Conservation (phyloP, 1,140 invertebrate species). For the Drosophila hydei region DNA sequence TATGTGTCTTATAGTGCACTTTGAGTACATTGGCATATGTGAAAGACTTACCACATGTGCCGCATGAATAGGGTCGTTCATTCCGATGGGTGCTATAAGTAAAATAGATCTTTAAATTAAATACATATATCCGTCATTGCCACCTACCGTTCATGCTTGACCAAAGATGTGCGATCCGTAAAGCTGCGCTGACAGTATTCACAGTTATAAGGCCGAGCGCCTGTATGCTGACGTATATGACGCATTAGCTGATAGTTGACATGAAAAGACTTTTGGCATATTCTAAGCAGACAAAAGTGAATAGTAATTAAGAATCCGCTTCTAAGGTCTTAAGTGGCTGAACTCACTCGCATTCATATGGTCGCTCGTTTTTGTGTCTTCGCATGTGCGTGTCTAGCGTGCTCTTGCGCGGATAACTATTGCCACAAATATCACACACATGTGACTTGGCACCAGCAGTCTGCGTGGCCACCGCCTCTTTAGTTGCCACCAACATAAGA, state of each 20-base stretch:
- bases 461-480: not conserved
- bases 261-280: slow-evolving; percentile 74
- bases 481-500: slow-evolving; percentile 13
- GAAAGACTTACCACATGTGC: slow-evolving; percentile 89
- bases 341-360: slow-evolving; percentile 80
- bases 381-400: slow-evolving; percentile 77
- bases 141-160: slow-evolving; percentile 86
- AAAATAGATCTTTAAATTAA: not conserved
- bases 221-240: slow-evolving; percentile 80
- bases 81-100: slow-evolving; percentile 88
- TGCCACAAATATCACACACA: slow-evolving; percentile 77
- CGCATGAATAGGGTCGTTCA: slow-evolving; percentile 89
- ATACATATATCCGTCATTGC: not conserved
- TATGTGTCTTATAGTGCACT: slow-evolving; percentile 85
- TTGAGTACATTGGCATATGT: slow-evolving; percentile 88
- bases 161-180: slow-evolving; percentile 86
- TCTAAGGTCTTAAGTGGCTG: too few relatives aligned
- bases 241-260: slow-evolving; percentile 81
- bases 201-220: slow-evolving; percentile 87
- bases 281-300: slow-evolving; percentile 41
- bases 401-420: slow-evolving; percentile 73
- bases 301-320: too few relatives aligned
- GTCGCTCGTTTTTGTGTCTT: slow-evolving; percentile 73
- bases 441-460: slow-evolving; percentile 40
- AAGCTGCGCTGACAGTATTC: slow-evolving; percentile 88